phyloP scores from a whole-genome alignment of 2,797 vertebrate genomes.

The Sylvilagus floridanus region DNA sequence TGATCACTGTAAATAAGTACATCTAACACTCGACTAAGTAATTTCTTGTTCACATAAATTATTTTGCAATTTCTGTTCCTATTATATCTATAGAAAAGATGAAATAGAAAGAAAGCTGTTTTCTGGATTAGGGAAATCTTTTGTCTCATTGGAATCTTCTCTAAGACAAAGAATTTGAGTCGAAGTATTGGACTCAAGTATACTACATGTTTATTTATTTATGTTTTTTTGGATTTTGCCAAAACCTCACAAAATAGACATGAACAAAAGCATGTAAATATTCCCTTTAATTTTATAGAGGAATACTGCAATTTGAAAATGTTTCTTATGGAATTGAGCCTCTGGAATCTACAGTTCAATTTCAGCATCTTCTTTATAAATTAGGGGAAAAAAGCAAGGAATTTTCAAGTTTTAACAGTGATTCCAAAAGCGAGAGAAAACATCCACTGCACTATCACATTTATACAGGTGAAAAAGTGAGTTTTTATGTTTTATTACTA shows the following conservation, averaged over 20 bases:
- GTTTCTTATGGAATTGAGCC: conserved; percentile 83
- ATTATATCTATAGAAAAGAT: neutral
- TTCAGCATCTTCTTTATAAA: conserved; percentile 82
- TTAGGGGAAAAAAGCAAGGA: conserved; percentile 31
- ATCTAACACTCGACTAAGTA: neutral
- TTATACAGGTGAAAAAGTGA: conserved; percentile 67
- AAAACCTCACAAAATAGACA: neutral
- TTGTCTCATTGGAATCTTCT: conserved; percentile 25
- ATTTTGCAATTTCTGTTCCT: neutral
- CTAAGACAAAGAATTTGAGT: neutral
- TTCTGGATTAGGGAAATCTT: neutral
- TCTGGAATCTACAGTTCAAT: conserved; percentile 69
- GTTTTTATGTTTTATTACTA: conserved; percentile 44
- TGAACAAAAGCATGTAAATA: conserved; percentile 30
- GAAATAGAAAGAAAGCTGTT: conserved; percentile 4
- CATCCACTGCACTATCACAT: neutral
- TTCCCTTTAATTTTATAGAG: conserved; percentile 73
- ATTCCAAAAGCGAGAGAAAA: neutral
- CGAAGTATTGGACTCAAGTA: neutral
- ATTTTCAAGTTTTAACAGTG: neutral
- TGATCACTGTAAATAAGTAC: neutral
- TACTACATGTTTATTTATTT: neutral
- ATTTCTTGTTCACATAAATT: too few species aligned
- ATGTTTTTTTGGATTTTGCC: too few species aligned
- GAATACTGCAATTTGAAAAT: conserved; percentile 82